A percentile compares a stretch with the other conserved stretches of the same genome.
Conservation (phyloP, 2,113 vertebrate genomes). For the Leucosticte australis region DNA sequence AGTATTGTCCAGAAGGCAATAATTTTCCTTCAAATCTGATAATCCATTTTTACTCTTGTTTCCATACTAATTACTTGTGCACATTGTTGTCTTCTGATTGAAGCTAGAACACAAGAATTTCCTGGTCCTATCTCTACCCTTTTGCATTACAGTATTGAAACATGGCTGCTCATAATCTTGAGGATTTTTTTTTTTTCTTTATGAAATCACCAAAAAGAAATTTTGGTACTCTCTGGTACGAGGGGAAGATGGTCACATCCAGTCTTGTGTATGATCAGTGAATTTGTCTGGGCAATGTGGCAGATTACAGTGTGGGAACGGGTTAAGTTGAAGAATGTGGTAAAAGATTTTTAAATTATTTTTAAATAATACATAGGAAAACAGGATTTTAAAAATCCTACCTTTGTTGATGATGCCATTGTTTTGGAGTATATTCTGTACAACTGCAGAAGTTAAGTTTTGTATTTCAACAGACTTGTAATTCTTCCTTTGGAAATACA, state of each 20-base stretch:
- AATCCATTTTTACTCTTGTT: conserved; percentile 10
- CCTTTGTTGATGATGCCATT: neutral
- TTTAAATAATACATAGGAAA: neutral
- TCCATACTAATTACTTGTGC: neutral
- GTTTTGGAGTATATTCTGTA: neutral
- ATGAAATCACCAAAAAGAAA: neutral
- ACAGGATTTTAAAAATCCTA: neutral
- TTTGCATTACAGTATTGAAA: neutral
- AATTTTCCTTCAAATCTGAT: conserved; percentile 3
- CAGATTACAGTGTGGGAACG: neutral
- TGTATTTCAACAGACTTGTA: neutral
- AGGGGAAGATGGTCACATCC: neutral
- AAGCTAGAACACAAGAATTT: neutral
- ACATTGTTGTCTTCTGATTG: neutral
- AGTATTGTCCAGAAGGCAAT: conserved; percentile 14
- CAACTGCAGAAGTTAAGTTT: neutral
- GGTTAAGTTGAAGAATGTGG: neutral
- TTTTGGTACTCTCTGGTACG: neutral
- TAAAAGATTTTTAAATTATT: neutral
- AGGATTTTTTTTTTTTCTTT: neutral
- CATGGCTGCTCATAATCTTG: neutral
- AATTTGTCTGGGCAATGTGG: neutral
- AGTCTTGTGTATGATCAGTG: neutral
- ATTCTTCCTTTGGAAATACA: neutral
- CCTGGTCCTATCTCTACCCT: neutral